Percentiles rank a stretch among this genome's conserved stretches.
phyloP scores from a whole-genome alignment of 2,888 invertebrate genomes.

The Rhingia rostrata region DNA sequence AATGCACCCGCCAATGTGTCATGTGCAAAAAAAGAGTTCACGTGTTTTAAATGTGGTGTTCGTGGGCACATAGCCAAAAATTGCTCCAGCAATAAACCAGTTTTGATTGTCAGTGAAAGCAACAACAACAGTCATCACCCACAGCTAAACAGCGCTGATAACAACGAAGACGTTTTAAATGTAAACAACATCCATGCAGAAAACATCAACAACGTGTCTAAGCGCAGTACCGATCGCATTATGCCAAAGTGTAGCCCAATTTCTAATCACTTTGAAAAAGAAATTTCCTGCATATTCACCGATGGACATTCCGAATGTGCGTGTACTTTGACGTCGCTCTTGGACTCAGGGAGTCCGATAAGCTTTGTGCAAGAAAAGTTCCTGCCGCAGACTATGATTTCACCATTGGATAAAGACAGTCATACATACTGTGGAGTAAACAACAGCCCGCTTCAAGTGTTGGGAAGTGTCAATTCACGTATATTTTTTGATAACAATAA shows the following conservation, averaged over 20 bases:
- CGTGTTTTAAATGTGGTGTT: slow-evolving; percentile 54
- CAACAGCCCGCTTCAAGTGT: slow-evolving; percentile 40
- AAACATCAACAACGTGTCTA: slow-evolving; percentile 19
- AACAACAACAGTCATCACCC: not conserved
- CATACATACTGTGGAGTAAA: slow-evolving; percentile 49
- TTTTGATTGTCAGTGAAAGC: slow-evolving; percentile 26
- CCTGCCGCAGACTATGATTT: slow-evolving; percentile 36
- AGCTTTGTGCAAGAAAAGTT: slow-evolving; percentile 49
- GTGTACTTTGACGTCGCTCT: slow-evolving; percentile 24
- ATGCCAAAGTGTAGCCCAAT: slow-evolving; percentile 12
- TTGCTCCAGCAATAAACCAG: slow-evolving; percentile 42
- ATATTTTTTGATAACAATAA: slow-evolving; percentile 26
- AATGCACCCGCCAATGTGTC: slow-evolving; percentile 27
- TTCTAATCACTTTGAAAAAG: slow-evolving; percentile 17
- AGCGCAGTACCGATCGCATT: not conserved
- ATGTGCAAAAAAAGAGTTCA: slow-evolving; percentile 37
- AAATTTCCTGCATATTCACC: slow-evolving; percentile 23
- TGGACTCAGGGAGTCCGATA: slow-evolving; percentile 54
- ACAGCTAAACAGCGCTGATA: slow-evolving; percentile 12
- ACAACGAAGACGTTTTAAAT: slow-evolving; percentile 30
- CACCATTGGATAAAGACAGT: slow-evolving; percentile 18
- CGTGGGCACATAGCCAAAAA: slow-evolving; percentile 42
- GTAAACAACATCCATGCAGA: slow-evolving; percentile 2
- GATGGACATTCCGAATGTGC: slow-evolving; percentile 31
- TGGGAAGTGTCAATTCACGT: slow-evolving; percentile 20